A percentile compares a stretch with the other conserved stretches of the same genome.
These are phyloP conservation scores for Sebastes hubbsi DNA, from an alignment of 2,797 vertebrate species.

Conservation along the genomic window DNA sequence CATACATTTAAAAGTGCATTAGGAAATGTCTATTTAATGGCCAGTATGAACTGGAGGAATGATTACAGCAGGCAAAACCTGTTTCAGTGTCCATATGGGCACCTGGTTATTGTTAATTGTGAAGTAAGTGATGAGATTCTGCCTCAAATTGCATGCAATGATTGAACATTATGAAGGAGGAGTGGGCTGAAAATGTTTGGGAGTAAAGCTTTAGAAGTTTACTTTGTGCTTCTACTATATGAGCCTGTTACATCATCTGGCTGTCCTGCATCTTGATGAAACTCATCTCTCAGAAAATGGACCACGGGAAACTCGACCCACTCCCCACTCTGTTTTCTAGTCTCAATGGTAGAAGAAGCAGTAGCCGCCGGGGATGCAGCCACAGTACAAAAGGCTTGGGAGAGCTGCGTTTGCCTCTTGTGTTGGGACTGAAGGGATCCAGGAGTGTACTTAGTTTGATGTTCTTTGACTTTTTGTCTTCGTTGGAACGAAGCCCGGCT, in stretches of 20 bases:
- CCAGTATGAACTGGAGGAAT: background rate
- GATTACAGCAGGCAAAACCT: background rate
- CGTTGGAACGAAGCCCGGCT: constrained; percentile 56
- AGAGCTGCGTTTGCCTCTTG: constrained; percentile 16
- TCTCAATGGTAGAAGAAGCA: constrained; percentile 6
- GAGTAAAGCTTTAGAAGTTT: background rate
- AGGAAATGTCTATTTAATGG: background rate
- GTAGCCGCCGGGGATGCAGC: constrained; percentile 28
- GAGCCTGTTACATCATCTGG: constrained; percentile 14
- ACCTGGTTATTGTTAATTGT: background rate
- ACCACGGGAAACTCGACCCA: constrained; percentile 28
- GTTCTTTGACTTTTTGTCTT: constrained; percentile 68
- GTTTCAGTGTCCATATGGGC: background rate
- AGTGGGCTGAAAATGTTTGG: background rate
- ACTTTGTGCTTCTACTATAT: background rate
- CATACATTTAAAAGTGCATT: background rate
- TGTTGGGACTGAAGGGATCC: constrained; percentile 28
- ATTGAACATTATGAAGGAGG: background rate
- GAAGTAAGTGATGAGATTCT: background rate
- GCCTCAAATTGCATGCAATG: background rate
- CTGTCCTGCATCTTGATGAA: constrained; percentile 16
- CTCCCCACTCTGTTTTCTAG: constrained; percentile 14
- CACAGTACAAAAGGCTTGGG: constrained; percentile 30
- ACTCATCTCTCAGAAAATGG: constrained; percentile 31
- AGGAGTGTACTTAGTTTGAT: constrained; percentile 64